These are phyloP conservation scores for Crocallis elinguaria DNA, from an alignment of 2,888 invertebrate species.

Conservation along the genomic window DNA sequence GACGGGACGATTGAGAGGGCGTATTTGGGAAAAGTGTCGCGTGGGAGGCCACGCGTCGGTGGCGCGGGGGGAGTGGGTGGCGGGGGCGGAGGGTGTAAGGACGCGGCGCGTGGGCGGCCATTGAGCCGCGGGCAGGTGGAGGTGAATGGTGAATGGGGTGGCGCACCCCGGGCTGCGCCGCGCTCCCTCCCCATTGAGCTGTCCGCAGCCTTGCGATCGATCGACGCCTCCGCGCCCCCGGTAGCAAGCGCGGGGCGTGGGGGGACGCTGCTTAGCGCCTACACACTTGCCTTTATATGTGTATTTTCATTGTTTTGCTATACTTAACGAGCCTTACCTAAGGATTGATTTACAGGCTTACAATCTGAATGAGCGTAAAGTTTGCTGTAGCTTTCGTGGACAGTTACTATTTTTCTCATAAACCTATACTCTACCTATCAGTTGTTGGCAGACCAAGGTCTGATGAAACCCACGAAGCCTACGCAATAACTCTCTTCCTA, in stretches of 20 bases:
- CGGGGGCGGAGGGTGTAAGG: constrained; percentile 53
- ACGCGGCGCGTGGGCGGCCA: constrained; percentile 77
- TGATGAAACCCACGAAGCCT: constrained; percentile 3
- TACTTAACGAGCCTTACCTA: constrained; percentile 4
- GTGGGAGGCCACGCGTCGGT: constrained; percentile 70
- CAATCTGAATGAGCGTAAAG: constrained; percentile 15
- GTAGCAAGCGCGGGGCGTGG: background rate
- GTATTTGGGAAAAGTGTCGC: constrained; percentile 69
- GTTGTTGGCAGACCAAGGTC: background rate
- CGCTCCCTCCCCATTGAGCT: constrained; percentile 70
- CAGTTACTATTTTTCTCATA: background rate
- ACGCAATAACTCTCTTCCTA: constrained; percentile 6
- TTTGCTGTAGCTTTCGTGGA: constrained; percentile 4
- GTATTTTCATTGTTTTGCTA: constrained; percentile 28
- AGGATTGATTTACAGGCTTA: constrained; percentile 7
- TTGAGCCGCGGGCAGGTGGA: constrained; percentile 77
- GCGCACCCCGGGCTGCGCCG: too few species aligned
- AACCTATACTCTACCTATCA: background rate
- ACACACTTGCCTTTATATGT: constrained; percentile 17
- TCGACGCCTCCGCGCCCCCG: constrained; percentile 59
- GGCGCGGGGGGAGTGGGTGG: constrained; percentile 46
- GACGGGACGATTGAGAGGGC: constrained; percentile 66
- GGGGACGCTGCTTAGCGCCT: constrained; percentile 27
- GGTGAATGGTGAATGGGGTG: constrained; percentile 69
- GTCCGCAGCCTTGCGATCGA: constrained; percentile 61